These are phyloP conservation scores for Ophioderma brevispina DNA, from an alignment of 35 echinoderm and acorn worm genomes.

Conservation along the genomic window DNA sequence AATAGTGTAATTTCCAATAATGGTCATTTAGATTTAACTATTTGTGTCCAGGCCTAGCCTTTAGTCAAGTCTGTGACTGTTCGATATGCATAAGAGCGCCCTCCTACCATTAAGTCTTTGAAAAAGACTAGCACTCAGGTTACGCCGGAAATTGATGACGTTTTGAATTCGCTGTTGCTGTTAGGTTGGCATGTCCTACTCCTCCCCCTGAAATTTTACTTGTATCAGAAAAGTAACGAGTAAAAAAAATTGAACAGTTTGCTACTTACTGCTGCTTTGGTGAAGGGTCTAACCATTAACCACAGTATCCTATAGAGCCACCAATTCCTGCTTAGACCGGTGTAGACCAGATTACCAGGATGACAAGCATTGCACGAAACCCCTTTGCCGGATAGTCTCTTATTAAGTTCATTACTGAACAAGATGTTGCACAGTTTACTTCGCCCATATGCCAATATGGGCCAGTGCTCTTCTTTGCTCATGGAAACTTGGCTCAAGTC, in stretches of 20 bases:
- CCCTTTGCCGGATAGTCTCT: slow-evolving; percentile 48
- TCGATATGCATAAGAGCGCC: no score
- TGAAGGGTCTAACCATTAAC: slow-evolving; percentile 75
- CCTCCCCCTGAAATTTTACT: no score
- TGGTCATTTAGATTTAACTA: no score
- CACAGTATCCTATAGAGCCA: slow-evolving; percentile 77
- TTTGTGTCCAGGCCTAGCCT: no score
- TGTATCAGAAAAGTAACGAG: no score
- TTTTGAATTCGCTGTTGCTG: no score
- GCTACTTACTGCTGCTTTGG: slow-evolving; percentile 78
- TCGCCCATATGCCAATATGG: slow-evolving; percentile 82
- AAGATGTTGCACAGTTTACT: slow-evolving; percentile 87
- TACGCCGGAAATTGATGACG: no score
- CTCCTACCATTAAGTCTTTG: no score
- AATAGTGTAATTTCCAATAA: no score
- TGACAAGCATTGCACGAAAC: slow-evolving; percentile 65
- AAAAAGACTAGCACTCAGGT: no score
- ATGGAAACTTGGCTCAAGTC: slow-evolving; percentile 68
- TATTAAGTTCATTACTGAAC: slow-evolving; percentile 64
- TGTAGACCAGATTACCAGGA: slow-evolving; percentile 95
- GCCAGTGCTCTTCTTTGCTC: slow-evolving; percentile 70
- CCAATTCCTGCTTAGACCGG: slow-evolving; percentile 75
- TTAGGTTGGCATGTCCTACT: no score
- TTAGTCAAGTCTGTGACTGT: no score
- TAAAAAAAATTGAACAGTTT: neutral